Base-by-base conservation (phyloP, 2,888 invertebrate species). In the Acronicta alni region DNA sequence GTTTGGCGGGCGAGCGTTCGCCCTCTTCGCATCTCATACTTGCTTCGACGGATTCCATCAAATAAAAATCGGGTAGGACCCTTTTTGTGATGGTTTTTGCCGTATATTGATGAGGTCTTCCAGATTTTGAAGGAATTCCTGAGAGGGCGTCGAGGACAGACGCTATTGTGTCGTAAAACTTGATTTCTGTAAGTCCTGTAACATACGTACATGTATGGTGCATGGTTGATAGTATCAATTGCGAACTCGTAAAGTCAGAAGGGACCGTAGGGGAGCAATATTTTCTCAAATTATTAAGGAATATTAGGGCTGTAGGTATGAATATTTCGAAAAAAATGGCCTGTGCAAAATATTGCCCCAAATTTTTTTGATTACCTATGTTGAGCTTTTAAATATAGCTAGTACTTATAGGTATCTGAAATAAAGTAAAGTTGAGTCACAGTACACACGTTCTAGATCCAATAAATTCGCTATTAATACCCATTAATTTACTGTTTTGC, bases 81-180 rank as follows among this genome's bases (percentile, higher is more conserved):
- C 83, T 93, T 93, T 93, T 93, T 93, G 91, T 83, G 71, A 57
- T 35, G 78, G 86, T 93, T 93, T 93, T 93, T 92, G 89, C 82
- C 81, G 87, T 84, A 89, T 92, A 92, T 92, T 90, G 92, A 93
- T 92, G 92, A 87, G 88, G 88, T 77, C 84, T 82, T 83, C 84
- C 84, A 83, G 85, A 82, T 83, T 88, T 89, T 90, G 91, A 89
- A 87, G 88, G 89, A 89, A 93, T 92, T 90, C 88, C 85, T 73
- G 73, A 74, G 79, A 79, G 83, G 83, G 77, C 80, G 79, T 75
- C 61, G 80, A 68, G 80, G 81, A 67, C 83, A 66, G 71, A 71
- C 73, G 73, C 84, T 84, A 87, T 89, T 88, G 88, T 88, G 73
- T 79, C 57, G 42, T 48, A 47, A 61, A 76, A 74, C 77, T 69